Evolutionary conservation across 2,113 vertebrate species (phyloP), one percentile per base, ranked within the genome.

Genomic region (Ciconia stormi): DNA sequence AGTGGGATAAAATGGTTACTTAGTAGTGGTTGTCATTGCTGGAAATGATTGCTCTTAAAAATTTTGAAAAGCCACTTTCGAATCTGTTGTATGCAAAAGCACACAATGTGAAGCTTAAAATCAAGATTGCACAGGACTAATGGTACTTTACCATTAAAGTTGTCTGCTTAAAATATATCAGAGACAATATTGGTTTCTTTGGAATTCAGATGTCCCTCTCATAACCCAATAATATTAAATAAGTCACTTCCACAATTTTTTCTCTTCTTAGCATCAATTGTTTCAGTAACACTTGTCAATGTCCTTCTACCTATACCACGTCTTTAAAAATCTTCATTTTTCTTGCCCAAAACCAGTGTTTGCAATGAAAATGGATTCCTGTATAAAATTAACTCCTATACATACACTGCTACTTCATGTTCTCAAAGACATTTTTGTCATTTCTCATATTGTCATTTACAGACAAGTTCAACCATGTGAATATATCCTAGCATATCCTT

Each of bases 371-470:
- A 92, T 81, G 12, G 25, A 87, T 80, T 92, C 46, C 29, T 40
- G 19, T 65, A 76, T 87, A 88, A 93, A 94, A 93, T 88, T 87
- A 78, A 89, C 18, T 21, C 10, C 18, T 87, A 32, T 56, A 62
- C 32, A 49, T 53, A 23, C 18, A 59, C 44, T 86, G 50, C 14
- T 65, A 7, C 27, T 91, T 93, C 53, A 40, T 38, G 15, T 76
- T 90, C n/a, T 85, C 26, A 71, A 89, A 96, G 69, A 44, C 22
- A 74, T 91, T 93, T 93, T 93, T 94, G 55, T 74, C 50, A 62
- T 95, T 94, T 95, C 55, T 89, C 25, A 40, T 77, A 73, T 62
- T 84, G 69, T 56, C 42, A 74, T 84, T 94, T 93, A 77, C 15
- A 94, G 58, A 40, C 36, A 96, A 84, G 38, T 74, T 95, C 58